These are phyloP conservation scores for Mythimna loreyi DNA, from an alignment of 2,888 invertebrate genomes.

Conservation along the genomic window DNA sequence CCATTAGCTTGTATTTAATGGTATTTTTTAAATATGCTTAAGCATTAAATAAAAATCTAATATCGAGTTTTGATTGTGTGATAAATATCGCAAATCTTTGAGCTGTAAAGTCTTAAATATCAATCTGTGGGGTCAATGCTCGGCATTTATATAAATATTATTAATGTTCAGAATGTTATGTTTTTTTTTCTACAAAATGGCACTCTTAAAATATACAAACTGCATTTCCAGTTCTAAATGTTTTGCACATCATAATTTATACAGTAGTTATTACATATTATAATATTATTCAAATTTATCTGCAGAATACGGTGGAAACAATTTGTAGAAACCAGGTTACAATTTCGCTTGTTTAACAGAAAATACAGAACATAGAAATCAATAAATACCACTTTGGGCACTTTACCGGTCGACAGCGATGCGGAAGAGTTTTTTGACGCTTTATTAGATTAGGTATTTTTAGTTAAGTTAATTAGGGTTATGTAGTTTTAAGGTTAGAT, in stretches of 20 bases:
- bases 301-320: background rate
- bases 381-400: no score
- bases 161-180: constrained; percentile 26
- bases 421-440: no score
- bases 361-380: no score
- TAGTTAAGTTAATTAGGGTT: no score
- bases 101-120: constrained; percentile 43
- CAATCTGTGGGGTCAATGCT: constrained; percentile 51
- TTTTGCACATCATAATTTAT: background rate
- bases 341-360: no score
- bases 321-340: no score
- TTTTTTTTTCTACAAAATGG: constrained; percentile 24
- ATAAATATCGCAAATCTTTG: constrained; percentile 28
- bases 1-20: constrained; percentile 11
- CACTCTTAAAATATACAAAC: constrained; percentile 13
- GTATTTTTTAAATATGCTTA: background rate
- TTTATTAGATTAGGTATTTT: no score
- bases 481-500: no score
- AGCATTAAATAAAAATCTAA: constrained; percentile 21
- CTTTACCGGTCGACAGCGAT: no score
- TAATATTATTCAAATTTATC: background rate
- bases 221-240: constrained; percentile 3
- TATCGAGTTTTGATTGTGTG: constrained; percentile 17
- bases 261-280: background rate
- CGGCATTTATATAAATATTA: constrained; percentile 49